These are phyloP conservation scores for Poecile atricapillus DNA, from an alignment of 2,113 vertebrate genomes.

Conservation along the genomic window DNA sequence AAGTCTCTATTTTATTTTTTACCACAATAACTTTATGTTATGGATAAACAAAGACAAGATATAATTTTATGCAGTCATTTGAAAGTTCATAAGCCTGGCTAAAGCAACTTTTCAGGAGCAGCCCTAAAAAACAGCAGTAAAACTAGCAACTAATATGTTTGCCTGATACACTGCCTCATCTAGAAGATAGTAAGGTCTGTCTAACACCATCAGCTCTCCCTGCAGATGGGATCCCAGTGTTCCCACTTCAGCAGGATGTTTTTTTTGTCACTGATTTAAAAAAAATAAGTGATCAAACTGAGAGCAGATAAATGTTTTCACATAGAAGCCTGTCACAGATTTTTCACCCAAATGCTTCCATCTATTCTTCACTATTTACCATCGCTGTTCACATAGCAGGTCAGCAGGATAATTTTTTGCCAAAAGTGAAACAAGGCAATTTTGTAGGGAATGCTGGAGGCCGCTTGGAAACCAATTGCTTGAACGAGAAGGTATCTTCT, in stretches of 20 bases:
- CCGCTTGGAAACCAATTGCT: not conserved
- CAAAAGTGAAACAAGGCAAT: not conserved
- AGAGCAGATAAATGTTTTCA: slow-evolving; percentile 34
- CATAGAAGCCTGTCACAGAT: slow-evolving; percentile 17
- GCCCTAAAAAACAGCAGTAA: slow-evolving; percentile 16
- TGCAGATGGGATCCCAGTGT: slow-evolving; percentile 10
- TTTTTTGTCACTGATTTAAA: slow-evolving; percentile 44
- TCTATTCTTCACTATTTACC: not conserved
- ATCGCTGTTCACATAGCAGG: not conserved
- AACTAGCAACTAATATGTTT: not conserved
- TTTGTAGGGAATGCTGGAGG: not conserved
- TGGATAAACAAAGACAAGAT: slow-evolving; percentile 15
- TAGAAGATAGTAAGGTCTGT: not conserved
- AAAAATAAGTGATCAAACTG: not conserved
- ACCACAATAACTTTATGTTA: slow-evolving; percentile 4
- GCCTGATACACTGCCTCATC: not conserved
- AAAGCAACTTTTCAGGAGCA: slow-evolving; percentile 9
- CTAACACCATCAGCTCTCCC: not conserved
- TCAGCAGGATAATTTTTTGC: not conserved
- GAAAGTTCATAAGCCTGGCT: not conserved
- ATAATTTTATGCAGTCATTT: slow-evolving; percentile 25
- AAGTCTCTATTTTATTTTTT: slow-evolving; percentile 29
- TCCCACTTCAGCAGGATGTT: slow-evolving; percentile 29
- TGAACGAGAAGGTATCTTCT: not conserved
- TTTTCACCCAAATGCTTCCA: slow-evolving; percentile 21